Evolutionary conservation across 2,797 vertebrate genomes (phyloP).

Genomic region (Lacerta bilineata): DNA sequence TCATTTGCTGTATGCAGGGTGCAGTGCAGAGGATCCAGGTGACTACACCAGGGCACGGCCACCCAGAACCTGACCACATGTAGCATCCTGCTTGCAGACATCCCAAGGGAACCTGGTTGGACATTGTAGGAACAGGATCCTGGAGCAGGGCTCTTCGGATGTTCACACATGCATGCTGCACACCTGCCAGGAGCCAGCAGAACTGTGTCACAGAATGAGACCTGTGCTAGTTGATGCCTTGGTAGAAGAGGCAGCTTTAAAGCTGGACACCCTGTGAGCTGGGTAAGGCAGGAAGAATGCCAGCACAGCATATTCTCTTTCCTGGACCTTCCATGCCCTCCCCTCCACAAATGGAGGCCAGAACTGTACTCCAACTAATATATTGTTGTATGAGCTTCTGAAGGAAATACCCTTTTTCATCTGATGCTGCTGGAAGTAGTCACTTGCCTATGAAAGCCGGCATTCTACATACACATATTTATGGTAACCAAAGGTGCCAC

Average conservation of each 20-base stretch:
- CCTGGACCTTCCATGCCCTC: neutral
- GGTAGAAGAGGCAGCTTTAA: neutral
- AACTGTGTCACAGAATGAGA: neutral
- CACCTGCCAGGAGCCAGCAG: neutral
- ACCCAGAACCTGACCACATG: neutral
- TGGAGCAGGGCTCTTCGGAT: neutral
- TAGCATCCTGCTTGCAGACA: neutral
- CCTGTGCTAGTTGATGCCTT: neutral
- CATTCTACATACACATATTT: neutral
- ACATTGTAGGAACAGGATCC: neutral
- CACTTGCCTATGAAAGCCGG: neutral
- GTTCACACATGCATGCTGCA: neutral
- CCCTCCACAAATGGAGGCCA: neutral
- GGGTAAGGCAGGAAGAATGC: neutral
- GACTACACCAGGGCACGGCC: neutral
- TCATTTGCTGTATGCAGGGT: neutral
- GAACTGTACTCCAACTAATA: neutral
- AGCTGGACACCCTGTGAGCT: neutral
- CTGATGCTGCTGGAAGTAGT: neutral
- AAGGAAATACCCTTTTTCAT: neutral
- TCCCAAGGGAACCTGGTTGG: neutral
- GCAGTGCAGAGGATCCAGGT: neutral
- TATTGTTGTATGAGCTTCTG: neutral
- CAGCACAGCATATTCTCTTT: neutral
- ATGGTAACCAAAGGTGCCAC: neutral